Conservation (phyloP, 2,113 vertebrate genomes). For the Actenoides hombroni region DNA sequence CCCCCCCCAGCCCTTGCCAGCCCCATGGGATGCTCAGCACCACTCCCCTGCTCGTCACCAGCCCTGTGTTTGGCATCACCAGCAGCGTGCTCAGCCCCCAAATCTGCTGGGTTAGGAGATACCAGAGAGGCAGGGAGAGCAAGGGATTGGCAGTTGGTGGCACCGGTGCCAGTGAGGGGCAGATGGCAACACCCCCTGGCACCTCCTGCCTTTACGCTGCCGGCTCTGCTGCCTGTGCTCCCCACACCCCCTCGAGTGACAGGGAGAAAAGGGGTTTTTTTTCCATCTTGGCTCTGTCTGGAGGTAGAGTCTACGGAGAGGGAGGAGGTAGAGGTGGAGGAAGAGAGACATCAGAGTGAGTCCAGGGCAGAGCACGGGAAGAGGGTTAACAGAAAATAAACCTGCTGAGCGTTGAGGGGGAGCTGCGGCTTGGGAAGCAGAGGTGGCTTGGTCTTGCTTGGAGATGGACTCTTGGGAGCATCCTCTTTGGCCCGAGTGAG, state of each 20-base stretch:
- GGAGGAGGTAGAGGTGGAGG: conserved; percentile 37
- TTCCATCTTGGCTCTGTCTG: background rate
- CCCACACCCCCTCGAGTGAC: background rate
- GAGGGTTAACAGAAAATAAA: conserved; percentile 68
- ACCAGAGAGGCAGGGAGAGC: accelerated
- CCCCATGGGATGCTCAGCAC: background rate
- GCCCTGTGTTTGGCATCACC: background rate
- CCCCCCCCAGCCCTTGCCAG: background rate
- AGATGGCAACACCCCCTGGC: background rate
- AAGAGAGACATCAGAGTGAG: conserved; percentile 32
- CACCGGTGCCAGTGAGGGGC: background rate
- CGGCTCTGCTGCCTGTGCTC: background rate
- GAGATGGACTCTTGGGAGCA: background rate
- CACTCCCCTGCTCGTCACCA: background rate
- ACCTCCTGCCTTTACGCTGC: background rate
- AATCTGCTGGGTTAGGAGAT: background rate
- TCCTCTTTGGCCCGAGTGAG: background rate
- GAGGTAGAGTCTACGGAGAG: conserved; percentile 26
- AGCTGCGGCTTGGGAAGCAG: conserved; percentile 83
- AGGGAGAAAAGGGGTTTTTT: background rate
- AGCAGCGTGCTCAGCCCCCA: background rate
- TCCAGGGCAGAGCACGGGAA: conserved; percentile 20
- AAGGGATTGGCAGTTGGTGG: background rate
- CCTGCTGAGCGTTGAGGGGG: conserved; percentile 70
- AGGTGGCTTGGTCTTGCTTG: conserved; percentile 71